These are phyloP conservation scores for Pseudopleuronectes americanus DNA, from an alignment of 2,797 vertebrate genomes.

Conservation along the genomic window DNA sequence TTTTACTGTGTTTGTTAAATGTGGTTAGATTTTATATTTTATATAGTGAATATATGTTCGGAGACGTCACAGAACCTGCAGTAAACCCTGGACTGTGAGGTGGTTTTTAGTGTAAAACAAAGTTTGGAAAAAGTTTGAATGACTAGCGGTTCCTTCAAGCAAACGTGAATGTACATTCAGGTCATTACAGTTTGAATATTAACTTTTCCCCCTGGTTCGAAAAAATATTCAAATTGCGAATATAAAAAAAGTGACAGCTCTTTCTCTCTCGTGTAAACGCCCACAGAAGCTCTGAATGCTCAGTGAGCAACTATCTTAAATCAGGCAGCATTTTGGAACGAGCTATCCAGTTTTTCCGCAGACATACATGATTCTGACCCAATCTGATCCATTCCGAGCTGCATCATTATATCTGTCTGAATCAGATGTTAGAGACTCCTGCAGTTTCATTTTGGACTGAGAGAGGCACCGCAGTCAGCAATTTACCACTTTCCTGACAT, in stretches of 20 bases:
- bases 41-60: too few species aligned
- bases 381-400: constrained; percentile 10
- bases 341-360: background rate
- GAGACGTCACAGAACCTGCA: too few species aligned
- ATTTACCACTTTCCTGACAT: constrained; percentile 18
- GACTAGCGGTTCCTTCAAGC: background rate
- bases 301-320: background rate
- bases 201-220: background rate
- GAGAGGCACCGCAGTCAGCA: constrained; percentile 9
- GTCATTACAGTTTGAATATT: background rate
- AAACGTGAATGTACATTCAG: background rate
- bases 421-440: constrained; percentile 1
- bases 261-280: background rate
- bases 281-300: background rate
- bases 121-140: background rate
- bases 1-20: background rate
- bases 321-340: background rate
- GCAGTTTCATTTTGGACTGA: constrained; percentile 8
- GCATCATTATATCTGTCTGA: constrained; percentile 16
- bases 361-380: constrained; percentile 6
- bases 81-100: background rate
- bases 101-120: background rate
- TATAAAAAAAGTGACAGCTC: background rate
- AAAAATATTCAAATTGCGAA: background rate
- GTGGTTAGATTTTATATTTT: background rate